phyloP scores from a whole-genome alignment of 1,140 invertebrate genomes.

The Megalonaias nervosa region DNA sequence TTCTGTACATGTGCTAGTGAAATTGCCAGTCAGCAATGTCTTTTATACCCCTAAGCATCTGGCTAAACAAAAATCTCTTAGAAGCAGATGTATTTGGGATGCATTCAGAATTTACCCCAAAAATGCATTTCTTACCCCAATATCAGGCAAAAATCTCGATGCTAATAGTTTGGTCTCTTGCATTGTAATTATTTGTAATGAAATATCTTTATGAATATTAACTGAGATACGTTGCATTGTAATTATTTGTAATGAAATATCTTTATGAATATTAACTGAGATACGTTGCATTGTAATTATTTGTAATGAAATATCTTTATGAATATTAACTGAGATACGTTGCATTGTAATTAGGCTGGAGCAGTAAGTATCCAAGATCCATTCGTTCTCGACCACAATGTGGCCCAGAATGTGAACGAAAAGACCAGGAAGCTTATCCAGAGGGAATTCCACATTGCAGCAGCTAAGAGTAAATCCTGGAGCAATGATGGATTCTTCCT shows the following conservation, averaged over 20 bases:
- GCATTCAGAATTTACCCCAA: too few species aligned
- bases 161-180: not conserved
- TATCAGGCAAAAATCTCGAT: too few species aligned
- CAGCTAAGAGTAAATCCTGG: constrained; percentile 45
- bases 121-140: too few species aligned
- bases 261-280: not conserved
- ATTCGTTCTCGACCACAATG: constrained; percentile 63
- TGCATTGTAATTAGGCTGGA: constrained; percentile 36
- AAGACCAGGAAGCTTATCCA: constrained; percentile 44
- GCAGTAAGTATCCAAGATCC: constrained; percentile 60
- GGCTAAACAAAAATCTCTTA: too few species aligned
- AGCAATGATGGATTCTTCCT: constrained; percentile 34
- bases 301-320: not conserved
- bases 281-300: constrained; percentile 5
- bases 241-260: not conserved
- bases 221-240: constrained; percentile 2
- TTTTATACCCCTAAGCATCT: too few species aligned
- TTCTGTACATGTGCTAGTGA: too few species aligned
- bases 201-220: not conserved
- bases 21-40: too few species aligned
- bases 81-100: too few species aligned
- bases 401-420: constrained; percentile 56
- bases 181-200: constrained; percentile 2
- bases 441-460: constrained; percentile 47
- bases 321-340: not conserved